A percentile compares a stretch with the other conserved stretches of the same genome.
Conservation (phyloP, 1,140 invertebrate genomes). For the Drosophila punjabiensis region DNA sequence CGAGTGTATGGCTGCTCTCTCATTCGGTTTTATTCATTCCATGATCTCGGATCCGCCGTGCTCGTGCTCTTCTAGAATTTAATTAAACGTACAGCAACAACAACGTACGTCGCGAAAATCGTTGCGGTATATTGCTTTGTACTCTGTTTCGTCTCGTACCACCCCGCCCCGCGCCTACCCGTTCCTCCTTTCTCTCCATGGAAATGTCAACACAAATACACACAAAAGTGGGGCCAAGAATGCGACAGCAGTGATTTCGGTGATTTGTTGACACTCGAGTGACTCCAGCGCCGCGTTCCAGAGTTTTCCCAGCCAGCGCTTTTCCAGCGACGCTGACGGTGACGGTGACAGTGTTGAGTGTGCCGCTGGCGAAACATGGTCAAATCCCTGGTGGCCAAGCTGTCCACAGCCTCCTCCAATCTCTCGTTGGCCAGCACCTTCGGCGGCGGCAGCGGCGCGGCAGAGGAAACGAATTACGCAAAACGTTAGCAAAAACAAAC, state of each 20-base stretch:
- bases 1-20: conserved; percentile 25
- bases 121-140: conserved; percentile 50
- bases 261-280: conserved; percentile 41
- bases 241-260: conserved; percentile 28
- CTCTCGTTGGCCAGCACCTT: conserved; percentile 78
- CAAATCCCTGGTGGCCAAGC: conserved; percentile 81
- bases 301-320: conserved; percentile 9
- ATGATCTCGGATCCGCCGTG: conserved; percentile 48
- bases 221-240: conserved; percentile 27
- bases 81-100: conserved; percentile 56
- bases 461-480: conserved; percentile 81
- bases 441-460: conserved; percentile 53
- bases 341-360: neutral
- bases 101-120: conserved; percentile 55
- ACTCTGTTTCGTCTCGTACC: neutral
- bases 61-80: conserved; percentile 48
- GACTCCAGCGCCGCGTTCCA: conserved; percentile 15
- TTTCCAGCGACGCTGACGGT: conserved; percentile 1
- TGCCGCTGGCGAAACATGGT: conserved; percentile 60
- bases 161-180: neutral
- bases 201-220: conserved; percentile 58
- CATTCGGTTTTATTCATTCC: conserved; percentile 67
- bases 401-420: conserved; percentile 80
- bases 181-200: conserved; percentile 26
- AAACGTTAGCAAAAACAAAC: conserved; percentile 75